Percentiles rank a stretch among this genome's conserved stretches.
Conservation (phyloP, 2,888 invertebrate species). For the Oligia fasciuncula region DNA sequence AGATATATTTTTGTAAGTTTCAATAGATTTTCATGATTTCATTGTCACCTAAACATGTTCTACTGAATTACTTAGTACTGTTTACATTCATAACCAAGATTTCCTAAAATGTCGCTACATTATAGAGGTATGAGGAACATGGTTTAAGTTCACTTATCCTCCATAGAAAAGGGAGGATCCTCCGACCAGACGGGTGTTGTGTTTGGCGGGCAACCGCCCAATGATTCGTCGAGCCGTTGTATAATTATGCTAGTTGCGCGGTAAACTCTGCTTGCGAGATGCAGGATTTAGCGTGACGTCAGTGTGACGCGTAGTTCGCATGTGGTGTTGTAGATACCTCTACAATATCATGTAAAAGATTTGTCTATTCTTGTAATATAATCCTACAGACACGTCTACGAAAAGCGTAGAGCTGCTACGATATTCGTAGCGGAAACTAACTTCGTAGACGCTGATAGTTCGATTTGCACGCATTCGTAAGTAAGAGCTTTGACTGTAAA, state of each 20-base stretch:
- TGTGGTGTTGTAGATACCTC: too few species aligned
- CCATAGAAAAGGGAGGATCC: too few species aligned
- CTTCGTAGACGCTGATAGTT: constrained; percentile 40
- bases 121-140: too few species aligned
- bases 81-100: neutral
- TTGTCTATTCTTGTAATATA: constrained; percentile 33
- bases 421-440: constrained; percentile 53
- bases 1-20: neutral
- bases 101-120: neutral
- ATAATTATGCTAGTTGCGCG: too few species aligned
- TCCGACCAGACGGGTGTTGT: too few species aligned
- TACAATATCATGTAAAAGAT: constrained; percentile 10
- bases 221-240: too few species aligned
- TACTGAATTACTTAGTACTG: neutral
- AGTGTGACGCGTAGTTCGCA: too few species aligned
- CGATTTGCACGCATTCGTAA: constrained; percentile 38
- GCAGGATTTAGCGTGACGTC: too few species aligned
- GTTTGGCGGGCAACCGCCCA: too few species aligned
- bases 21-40: neutral
- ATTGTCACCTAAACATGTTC: neutral
- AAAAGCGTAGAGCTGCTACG: constrained; percentile 51
- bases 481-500: constrained; percentile 22
- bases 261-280: too few species aligned
- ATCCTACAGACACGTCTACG: constrained; percentile 51
- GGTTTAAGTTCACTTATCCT: too few species aligned